Conservation (phyloP, 2,888 invertebrate genomes). For the Augochlorella aurata region DNA sequence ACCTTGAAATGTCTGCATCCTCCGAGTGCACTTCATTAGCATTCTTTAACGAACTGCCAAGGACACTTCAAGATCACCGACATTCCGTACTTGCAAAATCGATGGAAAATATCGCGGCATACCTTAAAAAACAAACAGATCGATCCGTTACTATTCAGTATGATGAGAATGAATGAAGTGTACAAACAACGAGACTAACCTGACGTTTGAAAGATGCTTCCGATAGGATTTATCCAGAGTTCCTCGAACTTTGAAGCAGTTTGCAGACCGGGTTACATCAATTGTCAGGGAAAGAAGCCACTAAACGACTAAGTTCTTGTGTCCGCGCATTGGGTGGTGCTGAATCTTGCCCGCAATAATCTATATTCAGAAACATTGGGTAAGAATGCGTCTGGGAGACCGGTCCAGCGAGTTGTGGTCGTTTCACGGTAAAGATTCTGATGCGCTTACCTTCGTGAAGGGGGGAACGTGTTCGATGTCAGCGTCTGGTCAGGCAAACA, state of each 20-base stretch:
- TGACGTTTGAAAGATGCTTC: background rate
- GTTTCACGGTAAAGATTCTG: slow-evolving; percentile 14
- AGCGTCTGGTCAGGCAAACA: background rate
- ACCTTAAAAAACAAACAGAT: background rate
- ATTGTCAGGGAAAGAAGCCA: background rate
- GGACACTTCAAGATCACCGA: background rate
- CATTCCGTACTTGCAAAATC: background rate
- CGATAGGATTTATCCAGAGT: background rate
- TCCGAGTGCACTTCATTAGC: background rate
- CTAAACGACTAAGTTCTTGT: background rate
- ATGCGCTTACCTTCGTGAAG: slow-evolving; percentile 11
- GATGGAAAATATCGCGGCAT: background rate
- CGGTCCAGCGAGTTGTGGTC: slow-evolving; percentile 9
- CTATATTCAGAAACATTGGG: slow-evolving; percentile 13
- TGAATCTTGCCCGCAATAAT: slow-evolving; percentile 5
- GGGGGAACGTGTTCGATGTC: background rate
- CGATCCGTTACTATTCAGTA: too few species aligned
- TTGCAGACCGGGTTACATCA: background rate
- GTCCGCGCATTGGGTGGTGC: background rate
- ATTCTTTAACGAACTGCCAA: background rate
- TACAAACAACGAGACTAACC: background rate
- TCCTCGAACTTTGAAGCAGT: background rate
- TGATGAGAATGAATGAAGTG: background rate
- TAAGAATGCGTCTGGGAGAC: background rate
- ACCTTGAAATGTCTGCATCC: background rate